phyloP scores from a whole-genome alignment of 2,888 invertebrate genomes.

The Bembecia ichneumoniformis region DNA sequence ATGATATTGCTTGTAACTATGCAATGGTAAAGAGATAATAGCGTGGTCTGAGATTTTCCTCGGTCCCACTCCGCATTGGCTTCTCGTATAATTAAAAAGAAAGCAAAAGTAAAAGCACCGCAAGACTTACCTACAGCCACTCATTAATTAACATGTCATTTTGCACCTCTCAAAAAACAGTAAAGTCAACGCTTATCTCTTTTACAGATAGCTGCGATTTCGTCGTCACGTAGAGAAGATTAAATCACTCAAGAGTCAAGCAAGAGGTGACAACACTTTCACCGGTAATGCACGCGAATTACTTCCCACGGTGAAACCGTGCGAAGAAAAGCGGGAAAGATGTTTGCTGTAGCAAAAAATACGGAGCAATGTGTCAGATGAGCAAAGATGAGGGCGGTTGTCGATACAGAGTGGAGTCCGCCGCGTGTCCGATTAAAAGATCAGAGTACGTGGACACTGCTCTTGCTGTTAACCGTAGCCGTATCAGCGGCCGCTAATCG shows the following conservation, averaged over 20 bases:
- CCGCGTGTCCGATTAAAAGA: slow-evolving; percentile 56
- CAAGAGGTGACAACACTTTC: slow-evolving; percentile 53
- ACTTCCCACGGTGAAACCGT: slow-evolving; percentile 56
- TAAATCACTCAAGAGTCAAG: slow-evolving; percentile 27
- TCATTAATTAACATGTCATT: not conserved
- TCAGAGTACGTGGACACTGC: not conserved
- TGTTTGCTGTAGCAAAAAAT: slow-evolving; percentile 39
- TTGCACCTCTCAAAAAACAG: slow-evolving; percentile 31
- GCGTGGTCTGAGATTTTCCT: no score
- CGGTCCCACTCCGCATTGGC: no score
- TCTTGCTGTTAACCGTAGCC: slow-evolving; percentile 21
- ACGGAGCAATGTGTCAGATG: slow-evolving; percentile 48
- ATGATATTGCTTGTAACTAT: no score
- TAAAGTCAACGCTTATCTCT: slow-evolving; percentile 32
- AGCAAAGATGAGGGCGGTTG: slow-evolving; percentile 26
- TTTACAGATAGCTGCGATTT: slow-evolving; percentile 41
- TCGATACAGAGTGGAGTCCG: slow-evolving; percentile 27
- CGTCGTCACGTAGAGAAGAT: slow-evolving; percentile 43
- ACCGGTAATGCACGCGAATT: slow-evolving; percentile 34
- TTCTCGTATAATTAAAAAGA: no score
- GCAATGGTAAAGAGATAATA: no score
- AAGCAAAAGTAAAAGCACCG: no score
- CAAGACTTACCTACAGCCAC: not conserved
- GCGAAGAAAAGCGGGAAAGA: slow-evolving; percentile 53
- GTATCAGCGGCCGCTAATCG: slow-evolving; percentile 72